Percentiles rank a stretch among this genome's conserved stretches.
Conservation (phyloP, 2,113 vertebrate genomes). For the Pionites leucogaster region DNA sequence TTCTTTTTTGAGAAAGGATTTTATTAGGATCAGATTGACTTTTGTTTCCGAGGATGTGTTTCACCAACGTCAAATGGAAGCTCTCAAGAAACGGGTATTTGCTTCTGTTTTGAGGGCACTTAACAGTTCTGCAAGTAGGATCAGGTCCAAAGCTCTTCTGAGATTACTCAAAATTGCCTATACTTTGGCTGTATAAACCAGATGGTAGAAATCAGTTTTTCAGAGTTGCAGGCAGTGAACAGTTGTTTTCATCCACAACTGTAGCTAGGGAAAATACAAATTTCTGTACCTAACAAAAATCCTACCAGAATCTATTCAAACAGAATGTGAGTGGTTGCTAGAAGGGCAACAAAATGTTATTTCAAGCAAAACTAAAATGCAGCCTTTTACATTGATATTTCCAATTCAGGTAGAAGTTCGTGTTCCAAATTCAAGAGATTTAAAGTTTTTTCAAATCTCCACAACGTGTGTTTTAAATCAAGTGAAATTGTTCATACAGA, state of each 20-base stretch:
- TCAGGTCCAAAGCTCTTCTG: not conserved
- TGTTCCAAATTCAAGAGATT: not conserved
- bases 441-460: not conserved
- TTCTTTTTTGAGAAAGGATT: not conserved
- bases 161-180: not conserved
- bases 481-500: not conserved
- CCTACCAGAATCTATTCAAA: not conserved
- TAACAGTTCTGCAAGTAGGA: not conserved
- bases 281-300: not conserved
- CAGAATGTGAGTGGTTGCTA: not conserved
- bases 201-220: not conserved
- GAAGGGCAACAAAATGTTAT: not conserved
- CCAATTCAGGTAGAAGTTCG: not conserved
- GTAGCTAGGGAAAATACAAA: not conserved
- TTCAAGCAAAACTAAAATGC: not conserved
- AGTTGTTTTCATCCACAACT: not conserved
- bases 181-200: not conserved
- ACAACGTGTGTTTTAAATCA: not conserved
- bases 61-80: not conserved
- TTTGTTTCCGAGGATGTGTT: not conserved
- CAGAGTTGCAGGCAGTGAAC: not conserved
- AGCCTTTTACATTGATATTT: not conserved
- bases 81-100: not conserved
- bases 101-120: not conserved
- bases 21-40: not conserved